Percentiles rank a stretch among this genome's conserved stretches.
Evolutionary conservation across 2,113 vertebrate genomes (phyloP).

Genomic region (Cranoglanis bouderius): DNA sequence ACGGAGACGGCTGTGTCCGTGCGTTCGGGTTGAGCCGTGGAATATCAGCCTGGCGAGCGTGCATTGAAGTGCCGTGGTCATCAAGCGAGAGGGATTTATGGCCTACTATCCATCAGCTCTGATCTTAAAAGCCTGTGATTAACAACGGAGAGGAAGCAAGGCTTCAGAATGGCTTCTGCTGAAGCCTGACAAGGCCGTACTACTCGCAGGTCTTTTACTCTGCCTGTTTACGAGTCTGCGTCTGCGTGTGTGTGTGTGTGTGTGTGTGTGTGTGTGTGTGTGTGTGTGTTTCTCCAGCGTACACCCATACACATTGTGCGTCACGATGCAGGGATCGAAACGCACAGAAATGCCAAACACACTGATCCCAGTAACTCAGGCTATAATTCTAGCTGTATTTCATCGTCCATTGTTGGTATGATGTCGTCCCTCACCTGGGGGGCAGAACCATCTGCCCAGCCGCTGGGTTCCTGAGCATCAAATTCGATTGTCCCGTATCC

Average conservation of each 20-base stretch:
- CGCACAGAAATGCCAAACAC: neutral
- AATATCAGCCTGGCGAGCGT: slow-evolving; percentile 61
- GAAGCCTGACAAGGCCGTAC: slow-evolving; percentile 61
- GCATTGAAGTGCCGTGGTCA: slow-evolving; percentile 61
- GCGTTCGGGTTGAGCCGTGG: slow-evolving; percentile 60
- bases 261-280: slow-evolving; percentile 9
- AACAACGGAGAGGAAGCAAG: slow-evolving; percentile 66
- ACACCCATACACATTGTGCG: neutral
- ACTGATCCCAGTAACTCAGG: neutral
- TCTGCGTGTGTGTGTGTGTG: neutral
- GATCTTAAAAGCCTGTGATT: slow-evolving; percentile 75
- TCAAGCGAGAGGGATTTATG: slow-evolving; percentile 68
- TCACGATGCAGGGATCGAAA: neutral
- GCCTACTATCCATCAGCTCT: slow-evolving; percentile 62
- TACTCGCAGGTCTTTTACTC: slow-evolving; percentile 52
- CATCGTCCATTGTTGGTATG: neutral
- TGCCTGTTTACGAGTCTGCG: slow-evolving; percentile 47
- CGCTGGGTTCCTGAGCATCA: slow-evolving; percentile 27
- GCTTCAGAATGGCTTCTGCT: slow-evolving; percentile 51
- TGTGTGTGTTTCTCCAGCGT: neutral
- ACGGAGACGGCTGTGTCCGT: neutral
- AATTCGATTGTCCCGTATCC: slow-evolving; percentile 39
- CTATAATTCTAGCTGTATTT: neutral
- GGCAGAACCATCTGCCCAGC: slow-evolving; percentile 36
- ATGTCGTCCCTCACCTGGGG: neutral